Evolutionary conservation across 2,888 invertebrate species (phyloP), one percentile per base, ranked within the genome.

Genomic region (Eupithecia centaureata): DNA sequence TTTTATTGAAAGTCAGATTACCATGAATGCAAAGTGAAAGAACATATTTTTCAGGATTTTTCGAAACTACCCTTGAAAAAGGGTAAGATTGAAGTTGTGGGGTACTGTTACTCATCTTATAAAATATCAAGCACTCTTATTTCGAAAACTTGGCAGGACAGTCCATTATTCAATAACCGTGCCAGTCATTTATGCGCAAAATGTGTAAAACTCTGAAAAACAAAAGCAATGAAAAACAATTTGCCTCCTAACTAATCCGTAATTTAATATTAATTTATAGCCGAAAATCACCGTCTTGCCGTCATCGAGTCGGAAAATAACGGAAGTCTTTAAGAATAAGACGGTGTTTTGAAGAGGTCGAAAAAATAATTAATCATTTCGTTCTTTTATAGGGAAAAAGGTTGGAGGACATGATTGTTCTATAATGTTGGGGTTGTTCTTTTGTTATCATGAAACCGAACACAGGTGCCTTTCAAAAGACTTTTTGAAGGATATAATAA

Each of bases 321-420:
- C 90, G 92, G 92, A 92, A 91, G 91, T 92, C 83, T 90, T 92
- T 90, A 91, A 89, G 90, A 89, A 91, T 88, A 89, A 90, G 87
- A 86, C 91, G 86, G 86, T 92, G 88, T 93, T 93, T 92, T 91
- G 89, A 92, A 91, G 91, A 91, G 92, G 91, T 91, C 88, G 89
- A 84, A 82, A 84, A 86, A 91, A 91, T 90, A 91, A 93, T 93
- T 93, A 92, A 93, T 93, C 92, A 92, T 91, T 86, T 84, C 78
- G 82, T 83, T 87, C 90, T 89, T 91, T 91, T 87, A 87, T 89
- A 82, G 80, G 85, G 85, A 82, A 92, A 65, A 92, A 92, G 91
- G 91, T 91, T 87, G 87, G 84, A 88, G 84, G 88, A 88, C 88
- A 88, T 86, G 84, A 89, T 88, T 90, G 89, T 90, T 88, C 86